phyloP scores from a whole-genome alignment of 2,888 invertebrate genomes.

The Trachelus tabidus region DNA sequence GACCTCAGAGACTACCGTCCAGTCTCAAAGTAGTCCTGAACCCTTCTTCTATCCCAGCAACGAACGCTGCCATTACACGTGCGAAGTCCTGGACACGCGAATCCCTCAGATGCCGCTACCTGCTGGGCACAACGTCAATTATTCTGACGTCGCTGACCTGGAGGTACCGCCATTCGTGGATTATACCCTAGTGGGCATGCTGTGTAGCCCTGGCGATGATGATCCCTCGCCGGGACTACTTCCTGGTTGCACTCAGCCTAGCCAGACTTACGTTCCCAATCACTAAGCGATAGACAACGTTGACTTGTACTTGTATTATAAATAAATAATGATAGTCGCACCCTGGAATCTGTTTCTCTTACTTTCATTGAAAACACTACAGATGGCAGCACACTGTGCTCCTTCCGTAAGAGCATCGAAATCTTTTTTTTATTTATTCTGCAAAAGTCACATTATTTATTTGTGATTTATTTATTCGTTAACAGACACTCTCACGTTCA shows the following conservation, averaged over 20 bases:
- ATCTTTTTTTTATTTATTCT: not conserved
- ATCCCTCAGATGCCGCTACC: slow-evolving; percentile 30
- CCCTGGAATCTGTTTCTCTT: not conserved
- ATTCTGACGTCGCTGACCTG: slow-evolving; percentile 47
- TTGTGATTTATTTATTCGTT: slow-evolving; percentile 47
- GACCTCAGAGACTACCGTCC: slow-evolving; percentile 32
- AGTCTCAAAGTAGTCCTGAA: slow-evolving; percentile 51
- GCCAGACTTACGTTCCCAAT: slow-evolving; percentile 58
- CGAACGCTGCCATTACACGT: slow-evolving; percentile 60
- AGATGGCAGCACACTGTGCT: not conserved
- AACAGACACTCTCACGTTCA: slow-evolving; percentile 57
- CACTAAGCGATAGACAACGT: slow-evolving; percentile 42
- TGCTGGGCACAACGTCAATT: slow-evolving; percentile 19
- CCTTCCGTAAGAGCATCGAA: not conserved
- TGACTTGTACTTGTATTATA: slow-evolving; percentile 51
- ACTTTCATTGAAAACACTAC: not conserved
- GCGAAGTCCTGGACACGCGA: slow-evolving; percentile 59
- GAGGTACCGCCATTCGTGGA: slow-evolving; percentile 60
- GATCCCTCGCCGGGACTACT: slow-evolving; percentile 31
- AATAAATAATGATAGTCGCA: slow-evolving; percentile 37
- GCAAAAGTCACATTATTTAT: slow-evolving; percentile 48
- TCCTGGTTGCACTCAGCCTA: slow-evolving; percentile 43
- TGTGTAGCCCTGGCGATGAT: slow-evolving; percentile 56
- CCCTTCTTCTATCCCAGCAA: slow-evolving; percentile 51
- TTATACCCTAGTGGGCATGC: slow-evolving; percentile 62